Evolutionary conservation across 2,797 vertebrate genomes (phyloP), one percentile per base, ranked within the genome.

Genomic region (Darevskia nairensis): DNA sequence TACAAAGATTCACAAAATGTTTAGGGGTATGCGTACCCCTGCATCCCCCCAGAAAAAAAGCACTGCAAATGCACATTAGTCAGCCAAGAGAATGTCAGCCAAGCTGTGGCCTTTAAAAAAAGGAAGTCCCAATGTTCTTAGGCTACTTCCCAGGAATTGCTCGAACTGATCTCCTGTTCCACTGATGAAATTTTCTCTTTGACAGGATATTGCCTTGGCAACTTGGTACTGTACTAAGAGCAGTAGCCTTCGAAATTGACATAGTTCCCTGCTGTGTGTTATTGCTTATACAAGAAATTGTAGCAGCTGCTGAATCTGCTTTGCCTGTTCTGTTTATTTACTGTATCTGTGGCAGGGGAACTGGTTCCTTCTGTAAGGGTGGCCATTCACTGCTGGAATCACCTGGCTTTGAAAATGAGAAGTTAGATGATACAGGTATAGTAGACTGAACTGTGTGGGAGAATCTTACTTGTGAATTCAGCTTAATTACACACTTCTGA

Each of bases 381-480:
- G 74, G 39, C 23, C 77, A n/a, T 35, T 46, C 23, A 13, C 66
- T 8, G 3, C 25, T 39, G 79, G 21, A 87, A 55, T 86, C 10
- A 74, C 64, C 35, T 83, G 88, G 35, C 19, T 29, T 87, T 78
- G 29, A 76, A 93, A 89, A 89, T 41, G 79, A 7, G 3, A 74
- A 2, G 55, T 19, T 35, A 32, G 84, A 61, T 27, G 10, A 76
- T 7, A 23, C 55, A 82, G 68, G 75, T 71, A 74, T 75, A 86
- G 15, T 39, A 29, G 21, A 21, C 0, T 19, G 15, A 61, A 32
- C 9, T 1, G 50, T 17, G 61, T 92, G 13, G 1, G 7, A 29
- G 27, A 21, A 59, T 11, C 44, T n/a, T 29, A 15, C 25, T 79
- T 69, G 41, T 78, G 74, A n/a, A 68, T 78, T 83, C 84, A 66